phyloP scores from a whole-genome alignment of 2,797 vertebrate genomes.

The Chiroxiphia lanceolata region DNA sequence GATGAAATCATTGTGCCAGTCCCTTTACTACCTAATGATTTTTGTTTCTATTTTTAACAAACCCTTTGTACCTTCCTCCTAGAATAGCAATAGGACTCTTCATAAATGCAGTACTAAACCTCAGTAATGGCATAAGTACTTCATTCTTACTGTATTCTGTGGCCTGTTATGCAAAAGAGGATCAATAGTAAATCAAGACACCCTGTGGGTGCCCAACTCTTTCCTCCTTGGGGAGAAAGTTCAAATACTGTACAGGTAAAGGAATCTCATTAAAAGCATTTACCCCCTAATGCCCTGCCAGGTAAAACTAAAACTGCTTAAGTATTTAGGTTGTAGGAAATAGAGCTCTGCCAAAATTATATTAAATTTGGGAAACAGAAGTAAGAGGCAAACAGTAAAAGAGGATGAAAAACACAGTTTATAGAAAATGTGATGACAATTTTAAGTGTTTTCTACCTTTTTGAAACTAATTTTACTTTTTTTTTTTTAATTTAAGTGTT shows the following conservation, averaged over 20 bases:
- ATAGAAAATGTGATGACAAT: background rate
- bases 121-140: background rate
- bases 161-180: background rate
- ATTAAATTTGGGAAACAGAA: background rate
- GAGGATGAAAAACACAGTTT: background rate
- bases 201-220: background rate
- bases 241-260: background rate
- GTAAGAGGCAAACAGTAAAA: background rate
- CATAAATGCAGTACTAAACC: background rate
- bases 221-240: background rate
- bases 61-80: background rate
- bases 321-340: background rate
- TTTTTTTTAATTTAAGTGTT: background rate
- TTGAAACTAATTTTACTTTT: background rate
- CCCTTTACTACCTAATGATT: constrained; percentile 7
- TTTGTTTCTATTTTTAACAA: constrained; percentile 26
- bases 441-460: background rate
- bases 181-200: background rate
- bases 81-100: background rate
- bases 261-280: background rate
- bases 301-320: background rate
- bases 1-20: background rate
- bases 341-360: background rate
- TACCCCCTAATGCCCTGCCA: background rate
- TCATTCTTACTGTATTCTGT: background rate